Evolutionary conservation across 2,888 invertebrate species (phyloP), one percentile per base, ranked within the genome.

Genomic region (Dyspetes luteomarginatus): DNA sequence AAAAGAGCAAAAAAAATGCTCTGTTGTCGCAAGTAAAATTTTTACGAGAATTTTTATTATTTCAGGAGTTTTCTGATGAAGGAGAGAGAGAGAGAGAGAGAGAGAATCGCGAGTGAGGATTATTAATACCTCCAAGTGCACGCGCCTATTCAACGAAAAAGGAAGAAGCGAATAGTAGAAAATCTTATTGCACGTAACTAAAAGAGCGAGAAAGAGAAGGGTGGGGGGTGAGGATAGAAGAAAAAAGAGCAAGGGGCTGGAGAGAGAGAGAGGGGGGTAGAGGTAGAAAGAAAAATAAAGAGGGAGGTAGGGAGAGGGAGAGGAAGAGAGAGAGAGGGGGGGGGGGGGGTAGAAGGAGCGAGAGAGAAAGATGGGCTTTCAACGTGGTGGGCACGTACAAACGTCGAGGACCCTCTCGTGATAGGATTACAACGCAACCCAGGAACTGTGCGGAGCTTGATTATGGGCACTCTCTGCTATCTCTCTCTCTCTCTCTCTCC

Each of bases 331-430:
- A n/a, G n/a, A n/a, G n/a, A n/a, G n/a, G n/a, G n/a, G n/a, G n/a
- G n/a, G n/a, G n/a, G n/a, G n/a, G n/a, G n/a, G n/a, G n/a, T n/a
- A n/a, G n/a, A n/a, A n/a, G n/a, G n/a, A n/a, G n/a, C n/a, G n/a
- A 12, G 22, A 19, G 5, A 50, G 9, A 22, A 22, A 19, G 5
- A 26, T n/a, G 75, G 74, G 79, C 77, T 78, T 82, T 82, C 78
- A n/a, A 82, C 82, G 82, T 74, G 77, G 72, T 76, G 81, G 77
- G 79, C 81, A 76, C 76, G 76, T 76, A 76, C 60, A 62, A 60
- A 68, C 62, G 60, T 76, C 76, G 76, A 76, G 69, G 76, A 76
- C 62, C 76, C 69, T 76, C 52, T 52, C 60, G 68, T 60, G 62
- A 76, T 76, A 76, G 76, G 76, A 76, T 76, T 76, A 76, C 68